phyloP scores from a whole-genome alignment of 2,888 invertebrate species.

The Biston betularia region DNA sequence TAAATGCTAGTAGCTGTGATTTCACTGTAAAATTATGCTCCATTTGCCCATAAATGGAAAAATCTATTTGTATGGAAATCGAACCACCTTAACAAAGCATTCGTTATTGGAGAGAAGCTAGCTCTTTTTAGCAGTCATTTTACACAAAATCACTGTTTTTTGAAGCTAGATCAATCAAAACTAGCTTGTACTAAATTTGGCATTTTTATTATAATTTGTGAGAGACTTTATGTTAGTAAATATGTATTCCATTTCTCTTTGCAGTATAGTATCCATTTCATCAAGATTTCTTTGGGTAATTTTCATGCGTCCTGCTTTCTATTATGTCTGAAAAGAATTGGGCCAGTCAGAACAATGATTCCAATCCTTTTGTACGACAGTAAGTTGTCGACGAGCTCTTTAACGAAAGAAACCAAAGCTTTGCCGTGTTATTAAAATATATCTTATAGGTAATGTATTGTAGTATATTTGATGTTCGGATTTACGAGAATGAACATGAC shows the following conservation, averaged over 20 bases:
- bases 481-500: not conserved
- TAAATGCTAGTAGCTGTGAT: too few species aligned
- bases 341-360: conserved; percentile 44
- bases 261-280: not conserved
- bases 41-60: not conserved
- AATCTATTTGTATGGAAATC: not conserved
- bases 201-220: not conserved
- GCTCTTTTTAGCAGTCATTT: too few species aligned
- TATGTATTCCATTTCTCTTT: not conserved
- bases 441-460: conserved; percentile 14
- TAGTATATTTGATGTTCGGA: conserved; percentile 13
- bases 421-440: conserved; percentile 6
- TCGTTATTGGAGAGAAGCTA: not conserved
- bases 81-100: not conserved
- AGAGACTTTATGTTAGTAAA: not conserved
- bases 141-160: too few species aligned
- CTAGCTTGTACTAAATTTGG: too few species aligned
- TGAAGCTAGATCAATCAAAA: too few species aligned
- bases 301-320: conserved; percentile 9
- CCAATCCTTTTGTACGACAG: conserved; percentile 30
- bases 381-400: conserved; percentile 39
- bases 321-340: conserved; percentile 39
- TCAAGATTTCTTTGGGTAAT: conserved; percentile 2
- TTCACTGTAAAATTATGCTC: too few species aligned
- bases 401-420: conserved; percentile 30